Conservation (phyloP, 2,797 vertebrate genomes). For the Cetoscarus ocellatus region DNA sequence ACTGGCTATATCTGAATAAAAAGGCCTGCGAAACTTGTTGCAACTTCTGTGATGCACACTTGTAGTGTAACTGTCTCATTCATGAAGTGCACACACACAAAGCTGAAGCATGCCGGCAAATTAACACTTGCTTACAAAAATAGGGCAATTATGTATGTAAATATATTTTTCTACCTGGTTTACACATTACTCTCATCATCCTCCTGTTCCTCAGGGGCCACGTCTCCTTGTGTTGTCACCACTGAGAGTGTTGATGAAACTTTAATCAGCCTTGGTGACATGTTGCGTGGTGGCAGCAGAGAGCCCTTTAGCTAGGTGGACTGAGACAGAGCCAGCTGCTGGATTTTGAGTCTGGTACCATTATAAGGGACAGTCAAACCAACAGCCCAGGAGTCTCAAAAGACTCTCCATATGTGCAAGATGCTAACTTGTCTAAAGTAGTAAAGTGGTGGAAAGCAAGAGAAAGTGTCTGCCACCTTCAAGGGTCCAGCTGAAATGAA, state of each 20-base stretch:
- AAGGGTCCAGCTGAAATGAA: too few relatives aligned
- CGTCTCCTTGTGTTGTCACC: constrained; percentile 57
- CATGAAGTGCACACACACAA: constrained; percentile 41
- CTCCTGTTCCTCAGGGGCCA: constrained; percentile 43
- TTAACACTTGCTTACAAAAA: constrained; percentile 36
- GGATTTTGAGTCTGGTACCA: constrained; percentile 51
- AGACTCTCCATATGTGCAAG: constrained; percentile 53
- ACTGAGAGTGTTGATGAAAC: constrained; percentile 67
- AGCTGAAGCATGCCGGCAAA: constrained; percentile 1
- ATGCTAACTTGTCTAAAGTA: constrained; percentile 36
- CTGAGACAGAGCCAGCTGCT: constrained; percentile 69
- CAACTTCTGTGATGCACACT: constrained; percentile 48
- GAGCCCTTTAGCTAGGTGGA: constrained; percentile 66
- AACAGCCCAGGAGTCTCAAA: constrained; percentile 33
- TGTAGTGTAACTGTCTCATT: constrained; percentile 41
- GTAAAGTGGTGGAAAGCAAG: constrained; percentile 32
- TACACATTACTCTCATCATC: constrained; percentile 55
- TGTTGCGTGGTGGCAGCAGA: constrained; percentile 48
- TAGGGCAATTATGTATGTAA: constrained; percentile 51
- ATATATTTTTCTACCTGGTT: constrained; percentile 49
- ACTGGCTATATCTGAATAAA: constrained; percentile 39
- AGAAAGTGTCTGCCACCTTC: constrained; percentile 15
- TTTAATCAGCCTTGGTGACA: constrained; percentile 70
- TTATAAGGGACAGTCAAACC: constrained; percentile 58
- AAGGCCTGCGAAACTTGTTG: constrained; percentile 51